phyloP scores from a whole-genome alignment of 1,140 invertebrate genomes.

The Grapholita molesta region DNA sequence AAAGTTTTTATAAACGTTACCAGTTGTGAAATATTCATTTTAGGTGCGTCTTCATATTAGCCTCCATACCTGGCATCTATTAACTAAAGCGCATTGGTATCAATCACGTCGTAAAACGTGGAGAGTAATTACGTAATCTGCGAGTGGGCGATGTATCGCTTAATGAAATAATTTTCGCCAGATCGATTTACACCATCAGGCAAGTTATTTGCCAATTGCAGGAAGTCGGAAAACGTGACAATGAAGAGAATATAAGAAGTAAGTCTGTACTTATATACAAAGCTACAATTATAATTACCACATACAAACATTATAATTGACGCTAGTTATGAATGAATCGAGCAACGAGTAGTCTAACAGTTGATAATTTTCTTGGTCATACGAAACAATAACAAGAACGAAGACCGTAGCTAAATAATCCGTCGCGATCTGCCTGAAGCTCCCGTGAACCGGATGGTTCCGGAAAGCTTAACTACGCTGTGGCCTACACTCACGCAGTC shows the following conservation, averaged over 20 bases:
- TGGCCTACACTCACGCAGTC: not conserved
- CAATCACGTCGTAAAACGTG: constrained; percentile 27
- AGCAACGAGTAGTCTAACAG: not conserved
- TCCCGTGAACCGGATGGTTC: constrained; percentile 52
- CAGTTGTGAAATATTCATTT: constrained; percentile 16
- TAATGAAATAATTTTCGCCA: constrained; percentile 18
- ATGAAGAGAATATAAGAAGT: not conserved
- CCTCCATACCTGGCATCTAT: constrained; percentile 22
- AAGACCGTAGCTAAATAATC: constrained; percentile 46
- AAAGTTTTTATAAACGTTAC: not conserved
- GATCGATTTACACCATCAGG: not conserved
- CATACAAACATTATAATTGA: not conserved
- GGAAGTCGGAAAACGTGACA: constrained; percentile 9
- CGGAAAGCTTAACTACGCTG: constrained; percentile 25
- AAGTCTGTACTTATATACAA: not conserved
- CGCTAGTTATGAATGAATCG: not conserved
- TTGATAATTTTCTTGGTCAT: constrained; percentile 20
- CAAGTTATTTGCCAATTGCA: constrained; percentile 34
- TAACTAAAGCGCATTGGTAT: constrained; percentile 21
- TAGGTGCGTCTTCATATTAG: constrained; percentile 22
- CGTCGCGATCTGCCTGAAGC: constrained; percentile 43
- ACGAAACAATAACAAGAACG: constrained; percentile 26
- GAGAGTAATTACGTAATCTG: constrained; percentile 33
- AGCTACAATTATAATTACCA: not conserved
- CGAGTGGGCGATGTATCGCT: constrained; percentile 25